These are phyloP conservation scores for Ephydatia muelleri DNA, from an alignment of 37 sponge, comb jelly and placozoan genomes.

Conservation along the genomic window DNA sequence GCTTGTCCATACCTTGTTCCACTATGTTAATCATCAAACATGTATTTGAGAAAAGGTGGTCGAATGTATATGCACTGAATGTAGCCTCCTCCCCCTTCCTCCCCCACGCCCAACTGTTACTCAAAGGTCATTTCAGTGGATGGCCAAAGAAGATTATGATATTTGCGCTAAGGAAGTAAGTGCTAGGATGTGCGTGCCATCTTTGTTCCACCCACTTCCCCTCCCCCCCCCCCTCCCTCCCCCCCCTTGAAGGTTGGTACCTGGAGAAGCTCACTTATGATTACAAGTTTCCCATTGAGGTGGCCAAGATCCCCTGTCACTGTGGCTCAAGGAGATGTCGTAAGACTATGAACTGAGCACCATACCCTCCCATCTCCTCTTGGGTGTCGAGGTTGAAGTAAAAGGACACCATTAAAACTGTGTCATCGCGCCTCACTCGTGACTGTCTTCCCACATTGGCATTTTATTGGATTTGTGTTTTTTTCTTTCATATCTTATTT, in stretches of 20 bases:
- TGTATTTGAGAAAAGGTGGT: no score
- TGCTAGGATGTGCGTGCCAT: background rate
- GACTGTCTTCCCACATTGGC: no score
- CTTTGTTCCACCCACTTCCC: background rate
- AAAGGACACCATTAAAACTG: no score
- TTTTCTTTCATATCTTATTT: background rate
- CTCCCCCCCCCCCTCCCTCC: background rate
- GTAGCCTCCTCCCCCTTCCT: background rate
- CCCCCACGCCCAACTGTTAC: slow-evolving; percentile 90
- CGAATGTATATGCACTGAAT: background rate
- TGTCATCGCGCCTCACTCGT: no score
- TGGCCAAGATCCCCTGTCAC: slow-evolving; percentile 91
- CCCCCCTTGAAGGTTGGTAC: slow-evolving; percentile 72
- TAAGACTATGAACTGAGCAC: slow-evolving; percentile 32
- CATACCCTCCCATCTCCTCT: no score
- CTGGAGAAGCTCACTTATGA: slow-evolving; percentile 96
- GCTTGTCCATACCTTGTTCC: no score
- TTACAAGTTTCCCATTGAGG: slow-evolving; percentile 98
- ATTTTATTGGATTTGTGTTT: no score
- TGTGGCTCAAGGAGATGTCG: slow-evolving; percentile 85
- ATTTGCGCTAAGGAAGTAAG: slow-evolving; percentile 89
- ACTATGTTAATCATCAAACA: no score
- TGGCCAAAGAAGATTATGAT: slow-evolving; percentile 97
- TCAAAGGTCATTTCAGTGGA: slow-evolving; percentile 90
- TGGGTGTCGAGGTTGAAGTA: no score